Base-by-base conservation (phyloP, 2,888 invertebrate genomes). In the Parochlus steinenii region DNA sequence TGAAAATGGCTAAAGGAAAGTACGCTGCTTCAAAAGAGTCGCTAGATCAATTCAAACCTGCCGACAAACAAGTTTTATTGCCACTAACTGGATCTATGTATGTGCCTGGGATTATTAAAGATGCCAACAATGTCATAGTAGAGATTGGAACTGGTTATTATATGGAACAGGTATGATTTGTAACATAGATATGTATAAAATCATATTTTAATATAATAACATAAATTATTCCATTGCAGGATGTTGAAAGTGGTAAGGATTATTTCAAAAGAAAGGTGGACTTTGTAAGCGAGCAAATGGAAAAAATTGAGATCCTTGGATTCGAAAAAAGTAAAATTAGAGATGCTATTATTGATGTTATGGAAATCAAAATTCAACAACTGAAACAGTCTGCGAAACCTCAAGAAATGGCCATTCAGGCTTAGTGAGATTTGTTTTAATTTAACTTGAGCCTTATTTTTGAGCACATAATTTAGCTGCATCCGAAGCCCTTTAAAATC, bases 121-220 rank as follows among this genome's bases (percentile, higher is more conserved):
- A 93, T 52, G 72, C 81, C 20, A 72, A 85, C 35, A 79, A 79
- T 55, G 89, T 93, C 34, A 67, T 95, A 19, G 81, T 97, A 44
- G 95, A 97, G 57, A 78, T 97, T 51, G 97, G 97, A 33, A 95
- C 97, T 33, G 92, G 95, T 42, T 97, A 97, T 58, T 97, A 82
- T 63, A 83, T 83, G 14, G 83, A 93, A 58, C 90, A 90, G 71
- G 86, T 85, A 55, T 51, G 11, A 23, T 28, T 24, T 28, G 20
- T 37, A 11, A 11, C n/a, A 25, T 32, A 27, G 23, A 5, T 37
- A 6, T 37, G 19, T 33, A 28, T 39, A 16, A 31, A 17, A 12
- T 15, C 26, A 14, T 14, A 14, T 30, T 12, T 27, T 17, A 15
- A 10, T 17, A 26, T 36, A 15, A 23, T 19, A 8, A 12, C 10